Evolutionary conservation across 2,888 invertebrate species (phyloP).

Genomic region (Stenodema calcarata): DNA sequence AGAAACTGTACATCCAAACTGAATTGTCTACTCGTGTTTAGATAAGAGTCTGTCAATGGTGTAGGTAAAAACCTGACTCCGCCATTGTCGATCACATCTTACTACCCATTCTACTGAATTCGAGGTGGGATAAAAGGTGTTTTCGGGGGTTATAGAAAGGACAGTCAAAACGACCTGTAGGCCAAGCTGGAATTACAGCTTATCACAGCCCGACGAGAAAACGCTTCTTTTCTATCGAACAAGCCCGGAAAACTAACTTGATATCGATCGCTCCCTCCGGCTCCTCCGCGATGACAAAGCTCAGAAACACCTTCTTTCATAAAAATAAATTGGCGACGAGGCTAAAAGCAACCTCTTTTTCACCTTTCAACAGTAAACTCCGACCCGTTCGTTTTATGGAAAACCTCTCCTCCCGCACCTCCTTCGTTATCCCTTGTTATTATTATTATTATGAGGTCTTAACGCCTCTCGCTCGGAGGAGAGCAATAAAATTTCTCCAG

Average conservation of each 20-base stretch:
- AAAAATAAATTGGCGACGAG: conserved; percentile 33
- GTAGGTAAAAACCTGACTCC: too few relatives aligned
- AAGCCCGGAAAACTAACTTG: not conserved
- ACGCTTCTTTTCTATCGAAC: not conserved
- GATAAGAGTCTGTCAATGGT: too few relatives aligned
- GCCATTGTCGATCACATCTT: too few relatives aligned
- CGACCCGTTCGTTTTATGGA: not conserved
- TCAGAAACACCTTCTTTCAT: conserved; percentile 25
- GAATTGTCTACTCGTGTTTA: too few relatives aligned
- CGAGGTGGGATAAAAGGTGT: too few relatives aligned
- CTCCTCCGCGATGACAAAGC: conserved; percentile 25
- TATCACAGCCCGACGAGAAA: not conserved
- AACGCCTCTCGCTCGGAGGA: not conserved
- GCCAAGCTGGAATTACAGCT: not conserved
- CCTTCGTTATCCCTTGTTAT: conserved; percentile 26
- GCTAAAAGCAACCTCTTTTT: not conserved
- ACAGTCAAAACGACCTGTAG: not conserved
- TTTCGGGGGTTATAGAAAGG: not conserved
- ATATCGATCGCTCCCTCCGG: conserved; percentile 6
- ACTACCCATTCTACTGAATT: too few relatives aligned
- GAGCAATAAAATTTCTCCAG: conserved; percentile 5
- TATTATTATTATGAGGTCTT: conserved; percentile 32
- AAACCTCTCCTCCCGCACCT: not conserved
- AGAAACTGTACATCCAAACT: too few relatives aligned
- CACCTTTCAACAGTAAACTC: not conserved